A percentile compares a stretch with the other conserved stretches of the same genome.
phyloP scores from a whole-genome alignment of 2,113 vertebrate genomes.

The Malaclemys terrapin region DNA sequence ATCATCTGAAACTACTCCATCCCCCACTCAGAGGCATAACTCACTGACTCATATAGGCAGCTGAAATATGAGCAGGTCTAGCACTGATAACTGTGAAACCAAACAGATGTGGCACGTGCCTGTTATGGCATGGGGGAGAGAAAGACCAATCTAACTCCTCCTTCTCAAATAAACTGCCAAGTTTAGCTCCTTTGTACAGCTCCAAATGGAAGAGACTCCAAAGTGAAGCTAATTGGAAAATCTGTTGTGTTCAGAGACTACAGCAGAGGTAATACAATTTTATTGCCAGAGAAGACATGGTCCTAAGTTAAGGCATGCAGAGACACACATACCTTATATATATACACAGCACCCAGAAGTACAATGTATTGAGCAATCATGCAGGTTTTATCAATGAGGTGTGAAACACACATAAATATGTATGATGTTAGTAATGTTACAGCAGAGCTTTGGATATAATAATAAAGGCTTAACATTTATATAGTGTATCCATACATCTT shows the following conservation, averaged over 20 bases:
- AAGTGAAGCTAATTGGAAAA: not conserved
- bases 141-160: not conserved
- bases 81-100: not conserved
- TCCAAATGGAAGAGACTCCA: not conserved
- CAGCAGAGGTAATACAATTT: not conserved
- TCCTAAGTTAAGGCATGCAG: not conserved
- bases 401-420: not conserved
- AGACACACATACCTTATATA: not conserved
- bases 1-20: not conserved
- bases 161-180: not conserved
- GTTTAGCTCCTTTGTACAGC: not conserved
- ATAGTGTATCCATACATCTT: not conserved
- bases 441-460: not conserved
- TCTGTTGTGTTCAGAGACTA: not conserved
- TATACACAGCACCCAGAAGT: not conserved
- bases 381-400: not conserved
- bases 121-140: not conserved
- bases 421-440: not conserved
- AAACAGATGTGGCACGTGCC: fast-evolving
- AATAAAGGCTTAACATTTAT: fast-evolving
- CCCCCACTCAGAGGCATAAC: not conserved
- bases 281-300: not conserved
- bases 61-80: not conserved
- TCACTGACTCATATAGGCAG: not conserved
- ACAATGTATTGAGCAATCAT: not conserved